Evolutionary conservation across 2,888 invertebrate genomes (phyloP), one percentile per base, ranked within the genome.

Genomic region (Hirtodrosophila histrioides): DNA sequence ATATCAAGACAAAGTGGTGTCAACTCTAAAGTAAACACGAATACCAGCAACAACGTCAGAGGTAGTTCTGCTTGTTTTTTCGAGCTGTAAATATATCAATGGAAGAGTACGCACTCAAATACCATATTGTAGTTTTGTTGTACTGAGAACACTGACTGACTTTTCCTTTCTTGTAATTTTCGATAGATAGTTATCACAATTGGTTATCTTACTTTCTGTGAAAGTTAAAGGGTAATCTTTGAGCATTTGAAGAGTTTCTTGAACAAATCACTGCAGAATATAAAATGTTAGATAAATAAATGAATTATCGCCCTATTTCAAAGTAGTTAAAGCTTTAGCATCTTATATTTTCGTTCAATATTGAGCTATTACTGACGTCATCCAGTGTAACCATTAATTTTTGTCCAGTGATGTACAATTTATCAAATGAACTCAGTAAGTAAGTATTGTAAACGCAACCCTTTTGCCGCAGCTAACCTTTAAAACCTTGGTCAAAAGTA

Each of bases 1-100:
- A 65, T 84, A 87, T 87, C 78, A 68, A 80, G 70, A 81, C 82
- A 83, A 73, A 86, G 72, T 61, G 62, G 43, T 88, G 77, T 86
- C 84, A 79, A 65, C 68, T 62, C 64, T 37, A 64, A 57, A 24
- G 54, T 29, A 60, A 48, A 50, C 61, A 66, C 60, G 37, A 35
- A 54, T 43, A 50, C 11, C 11, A 37, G 48, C 33, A 33, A 51
- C 31, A 53, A 50, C 36, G 40, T 45, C 36, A 45, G 35, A 66
- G 35, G 33, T 37, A 46, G 39, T 36, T 44, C 17, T 43, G 10
- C n/a, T 46, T 49, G 9, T 24, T 31, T 41, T 41, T 66, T 41
- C 10, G 31, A 27, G 4, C 29, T 39, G 37, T 8, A 43, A 53
- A 67, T 33, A 50, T 39, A 41, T 66, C 35, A 50, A 72, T 50